Conservation (phyloP, 1,140 invertebrate genomes). For the Drosophila auraria region DNA sequence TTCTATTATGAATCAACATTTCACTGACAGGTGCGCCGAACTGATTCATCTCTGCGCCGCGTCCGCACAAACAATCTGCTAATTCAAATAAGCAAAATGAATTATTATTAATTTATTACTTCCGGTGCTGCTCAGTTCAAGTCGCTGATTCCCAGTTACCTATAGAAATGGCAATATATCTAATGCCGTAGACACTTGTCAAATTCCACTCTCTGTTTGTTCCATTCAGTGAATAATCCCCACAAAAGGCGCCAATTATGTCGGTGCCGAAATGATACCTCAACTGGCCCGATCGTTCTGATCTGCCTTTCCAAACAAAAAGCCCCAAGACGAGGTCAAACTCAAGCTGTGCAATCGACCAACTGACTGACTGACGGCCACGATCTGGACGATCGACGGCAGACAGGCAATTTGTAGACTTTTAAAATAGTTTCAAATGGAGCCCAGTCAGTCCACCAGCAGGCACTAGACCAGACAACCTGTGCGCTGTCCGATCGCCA, state of each 20-base stretch:
- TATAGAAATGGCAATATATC: constrained; percentile 24
- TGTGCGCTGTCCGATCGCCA: constrained; percentile 43
- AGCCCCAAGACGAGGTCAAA: constrained; percentile 70
- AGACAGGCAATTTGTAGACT: constrained; percentile 82
- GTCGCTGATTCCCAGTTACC: constrained; percentile 5
- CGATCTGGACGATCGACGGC: constrained; percentile 45
- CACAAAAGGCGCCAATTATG: constrained; percentile 55
- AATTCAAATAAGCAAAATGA: constrained; percentile 47
- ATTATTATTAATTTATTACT: constrained; percentile 60
- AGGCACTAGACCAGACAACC: constrained; percentile 41
- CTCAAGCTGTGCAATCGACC: constrained; percentile 64
- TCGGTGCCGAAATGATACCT: constrained; percentile 51
- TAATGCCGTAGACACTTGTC: constrained; percentile 35
- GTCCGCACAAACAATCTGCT: constrained; percentile 21
- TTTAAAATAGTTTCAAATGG: constrained; percentile 77
- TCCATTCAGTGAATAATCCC: constrained; percentile 18
- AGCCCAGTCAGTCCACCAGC: constrained; percentile 35
- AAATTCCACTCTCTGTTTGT: constrained; percentile 10
- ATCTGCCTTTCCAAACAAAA: constrained; percentile 67
- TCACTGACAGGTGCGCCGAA: constrained; percentile 47
- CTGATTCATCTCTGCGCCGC: constrained; percentile 57
- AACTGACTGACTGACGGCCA: constrained; percentile 61
- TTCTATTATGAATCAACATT: constrained; percentile 61
- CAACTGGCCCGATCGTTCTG: constrained; percentile 23
- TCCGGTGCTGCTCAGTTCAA: constrained; percentile 26